Evolutionary conservation across 2,888 invertebrate species (phyloP), one percentile per base, ranked within the genome.

Genomic region (Calameuta idolon): DNA sequence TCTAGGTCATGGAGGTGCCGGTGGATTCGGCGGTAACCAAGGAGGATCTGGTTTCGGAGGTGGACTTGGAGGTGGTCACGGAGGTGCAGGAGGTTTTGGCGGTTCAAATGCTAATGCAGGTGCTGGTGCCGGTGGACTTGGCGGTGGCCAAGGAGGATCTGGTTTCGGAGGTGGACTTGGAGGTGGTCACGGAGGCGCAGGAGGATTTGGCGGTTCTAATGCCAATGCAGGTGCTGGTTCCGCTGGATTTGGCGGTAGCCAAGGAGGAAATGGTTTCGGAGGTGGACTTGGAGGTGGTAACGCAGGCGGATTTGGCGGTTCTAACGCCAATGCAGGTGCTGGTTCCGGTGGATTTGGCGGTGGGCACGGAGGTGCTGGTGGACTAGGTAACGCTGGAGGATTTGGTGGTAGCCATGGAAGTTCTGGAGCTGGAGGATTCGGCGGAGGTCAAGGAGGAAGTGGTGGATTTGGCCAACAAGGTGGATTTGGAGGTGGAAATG

Each of bases 1-100:
- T 55, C 78, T 79, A 4, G 82, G 83, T 34, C 71, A 82, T 5
- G 79, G 82, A 71, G 69, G 77, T 3, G 77, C 80, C 12, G 81
- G 80, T 3, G 82, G 82, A 35, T 68, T 71, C 5, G 76, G 75
- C 35, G 75, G 78, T 0, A 69, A 77, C 31, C 35, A 9, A 1
- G 76, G 77, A 30, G 77, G 75, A 55, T 9, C 55, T 55, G 55
- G 55, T 23, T 55, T 55, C 34, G 75, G 74, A 0, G 81, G 82
- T 1, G 79, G 77, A 15, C 34, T 23, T 69, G 77, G 77, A 12
- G 80, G 73, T 4, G 73, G 75, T 1, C 69, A 82, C 11, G 79
- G 76, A 31, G 73, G 76, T n/a, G 75, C 73, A 15, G n/a, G 79
- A 31, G 79, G 79, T 34, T n/a, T 69, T 34, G 80, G 80, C 11